Percentiles rank a stretch among this genome's conserved stretches.
phyloP scores from a whole-genome alignment of 1,140 invertebrate genomes.

The Parapsyche elsis region DNA sequence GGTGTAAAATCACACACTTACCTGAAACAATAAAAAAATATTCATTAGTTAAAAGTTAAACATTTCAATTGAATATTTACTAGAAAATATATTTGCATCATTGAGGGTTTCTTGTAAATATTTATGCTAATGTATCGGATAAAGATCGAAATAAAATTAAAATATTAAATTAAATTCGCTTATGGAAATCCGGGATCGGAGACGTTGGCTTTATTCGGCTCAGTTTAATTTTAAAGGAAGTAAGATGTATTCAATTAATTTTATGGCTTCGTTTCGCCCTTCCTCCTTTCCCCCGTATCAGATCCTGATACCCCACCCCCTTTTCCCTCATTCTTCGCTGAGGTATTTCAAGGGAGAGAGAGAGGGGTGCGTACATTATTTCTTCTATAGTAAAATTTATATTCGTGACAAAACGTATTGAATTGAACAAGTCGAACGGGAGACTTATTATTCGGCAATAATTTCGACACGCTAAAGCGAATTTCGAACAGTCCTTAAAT shows the following conservation, averaged over 20 bases:
- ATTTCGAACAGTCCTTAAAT: neutral
- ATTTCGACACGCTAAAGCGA: conserved; percentile 4
- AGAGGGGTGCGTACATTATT: neutral
- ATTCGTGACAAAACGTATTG: conserved; percentile 54
- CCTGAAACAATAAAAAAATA: conserved; percentile 40
- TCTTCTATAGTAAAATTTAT: conserved; percentile 42
- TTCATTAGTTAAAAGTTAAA: neutral
- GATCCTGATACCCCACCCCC: conserved; percentile 44
- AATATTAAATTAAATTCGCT: conserved; percentile 30
- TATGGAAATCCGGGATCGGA: conserved; percentile 39
- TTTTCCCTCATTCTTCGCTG: neutral
- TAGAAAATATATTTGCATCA: too few relatives aligned
- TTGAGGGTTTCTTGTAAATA: too few relatives aligned
- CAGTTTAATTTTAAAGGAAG: conserved; percentile 56
- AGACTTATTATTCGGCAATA: conserved; percentile 30
- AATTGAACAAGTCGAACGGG: conserved; percentile 35
- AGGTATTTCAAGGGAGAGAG: conserved; percentile 4
- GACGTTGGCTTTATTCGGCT: conserved; percentile 47
- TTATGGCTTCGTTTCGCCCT: conserved; percentile 49
- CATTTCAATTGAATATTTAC: too few relatives aligned
- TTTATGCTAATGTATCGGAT: neutral
- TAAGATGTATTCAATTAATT: conserved; percentile 57
- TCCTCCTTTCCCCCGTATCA: conserved; percentile 44
- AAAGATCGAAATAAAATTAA: conserved; percentile 19
- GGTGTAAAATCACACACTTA: conserved; percentile 9